Evolutionary conservation across 2,888 invertebrate species (phyloP), one percentile per base, ranked within the genome.

Genomic region (Apomyelois bistriatella): DNA sequence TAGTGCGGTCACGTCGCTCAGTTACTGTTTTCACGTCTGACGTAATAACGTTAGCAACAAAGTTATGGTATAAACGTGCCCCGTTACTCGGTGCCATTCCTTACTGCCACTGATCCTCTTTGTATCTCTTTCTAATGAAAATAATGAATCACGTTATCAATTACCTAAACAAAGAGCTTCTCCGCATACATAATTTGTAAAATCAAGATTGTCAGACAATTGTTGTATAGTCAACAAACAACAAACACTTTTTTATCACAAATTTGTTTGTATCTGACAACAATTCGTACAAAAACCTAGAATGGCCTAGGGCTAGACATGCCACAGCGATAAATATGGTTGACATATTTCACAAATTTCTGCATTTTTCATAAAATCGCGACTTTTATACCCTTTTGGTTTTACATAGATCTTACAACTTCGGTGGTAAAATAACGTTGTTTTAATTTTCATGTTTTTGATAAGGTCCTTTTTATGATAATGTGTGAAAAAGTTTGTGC

Each of bases 11-110:
- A 89, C 89, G 89, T 88, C 74, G 80, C 79, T 77, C 84, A 82
- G 86, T 89, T 85, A 86, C 86, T 87, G 84, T 89, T 88, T 89
- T 87, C 86, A 85, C 84, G 85, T 83, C 85, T 85, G 79, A 86
- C 79, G 85, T 88, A 87, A 88, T 87, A 84, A 85, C 82, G 84
- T 85, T 85, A 86, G 78, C 79, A 81, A 82, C 81, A 81, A 86
- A 89, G 83, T 88, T 88, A 88, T 85, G 84, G 76, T 79, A 73
- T 65, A 77, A 65, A 85, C 89, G 87, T 88, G 88, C 83, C 82
- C 70, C 68, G 79, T 77, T 81, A 76, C 70, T 72, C 68, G 68
- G 70, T 68, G 62, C 65, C 66, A 72, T 73, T 70, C 68, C 73
- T 72, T 74, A 58, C 56, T 56, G 56, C 54, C 59, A 57, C 56